Evolutionary conservation across 2,797 vertebrate species (phyloP).

Genomic region (Mareca strepera): DNA sequence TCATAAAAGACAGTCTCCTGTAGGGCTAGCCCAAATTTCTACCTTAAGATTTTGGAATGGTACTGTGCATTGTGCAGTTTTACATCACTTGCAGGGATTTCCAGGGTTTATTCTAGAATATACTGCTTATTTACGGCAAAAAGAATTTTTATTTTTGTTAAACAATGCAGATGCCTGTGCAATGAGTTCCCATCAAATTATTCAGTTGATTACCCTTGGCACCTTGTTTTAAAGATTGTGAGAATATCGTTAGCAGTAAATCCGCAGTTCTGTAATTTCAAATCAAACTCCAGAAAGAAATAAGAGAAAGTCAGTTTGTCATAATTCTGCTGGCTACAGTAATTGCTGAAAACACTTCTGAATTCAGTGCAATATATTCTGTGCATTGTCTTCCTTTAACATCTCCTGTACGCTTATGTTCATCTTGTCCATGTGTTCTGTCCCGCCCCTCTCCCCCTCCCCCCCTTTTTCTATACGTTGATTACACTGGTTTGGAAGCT

Average conservation of each 20-base stretch:
- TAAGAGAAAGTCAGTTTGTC: not conserved
- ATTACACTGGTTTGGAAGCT: not conserved
- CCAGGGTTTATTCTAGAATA: not conserved
- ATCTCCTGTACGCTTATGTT: not conserved
- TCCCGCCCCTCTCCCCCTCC: too few species aligned
- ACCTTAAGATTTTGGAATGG: not conserved
- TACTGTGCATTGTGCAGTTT: not conserved
- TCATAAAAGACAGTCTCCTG: not conserved
- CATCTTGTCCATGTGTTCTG: not conserved
- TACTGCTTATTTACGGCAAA: not conserved
- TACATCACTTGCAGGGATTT: not conserved
- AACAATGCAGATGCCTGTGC: not conserved
- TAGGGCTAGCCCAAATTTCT: not conserved
- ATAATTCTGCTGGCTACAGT: not conserved
- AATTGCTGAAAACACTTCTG: not conserved
- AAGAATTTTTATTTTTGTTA: slow-evolving; percentile 4
- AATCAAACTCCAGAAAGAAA: not conserved
- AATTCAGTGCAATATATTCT: not conserved
- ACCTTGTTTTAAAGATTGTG: not conserved
- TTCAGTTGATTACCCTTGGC: not conserved
- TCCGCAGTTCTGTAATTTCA: not conserved
- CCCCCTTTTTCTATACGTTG: not conserved
- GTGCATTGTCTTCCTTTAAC: not conserved
- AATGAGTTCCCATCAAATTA: not conserved
- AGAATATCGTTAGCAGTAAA: not conserved